These are phyloP conservation scores for Reticulitermes lucifugus DNA, from an alignment of 2,888 invertebrate genomes.

Conservation along the genomic window DNA sequence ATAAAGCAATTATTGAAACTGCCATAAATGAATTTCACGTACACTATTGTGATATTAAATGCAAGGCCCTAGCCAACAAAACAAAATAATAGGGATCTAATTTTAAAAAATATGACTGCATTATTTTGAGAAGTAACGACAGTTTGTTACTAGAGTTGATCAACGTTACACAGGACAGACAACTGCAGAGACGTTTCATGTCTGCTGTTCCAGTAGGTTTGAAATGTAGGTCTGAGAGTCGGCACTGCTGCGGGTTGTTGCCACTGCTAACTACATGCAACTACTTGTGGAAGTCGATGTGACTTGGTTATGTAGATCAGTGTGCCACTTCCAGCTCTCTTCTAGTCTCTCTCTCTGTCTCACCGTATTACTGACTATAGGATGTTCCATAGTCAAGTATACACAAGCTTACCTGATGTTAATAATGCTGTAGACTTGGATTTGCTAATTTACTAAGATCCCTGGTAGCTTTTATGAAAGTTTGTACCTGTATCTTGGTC, in stretches of 20 bases:
- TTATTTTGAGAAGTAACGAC: no score
- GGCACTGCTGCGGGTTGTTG: neutral
- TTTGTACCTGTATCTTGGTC: no score
- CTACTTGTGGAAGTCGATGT: slow-evolving; percentile 15
- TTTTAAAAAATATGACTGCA: no score
- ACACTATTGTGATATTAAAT: no score
- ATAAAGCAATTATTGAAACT: no score
- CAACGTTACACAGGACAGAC: neutral
- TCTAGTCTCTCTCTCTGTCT: neutral
- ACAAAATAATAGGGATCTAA: no score
- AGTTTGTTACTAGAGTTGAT: neutral
- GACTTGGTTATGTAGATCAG: slow-evolving; percentile 25
- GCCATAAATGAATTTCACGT: no score
- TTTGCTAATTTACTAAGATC: no score
- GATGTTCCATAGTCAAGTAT: neutral
- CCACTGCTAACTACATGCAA: slow-evolving; percentile 14
- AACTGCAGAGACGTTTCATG: neutral
- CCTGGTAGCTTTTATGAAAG: no score
- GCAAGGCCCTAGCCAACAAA: no score
- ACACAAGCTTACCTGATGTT: no score
- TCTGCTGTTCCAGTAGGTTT: slow-evolving; percentile 33
- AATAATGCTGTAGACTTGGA: no score
- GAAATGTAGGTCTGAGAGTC: slow-evolving; percentile 31
- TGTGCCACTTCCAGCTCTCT: slow-evolving; percentile 31
- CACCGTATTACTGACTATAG: neutral